Evolutionary conservation across 2,888 invertebrate genomes (phyloP), one percentile per base, ranked within the genome.

Genomic region (Pollenia amentaria): DNA sequence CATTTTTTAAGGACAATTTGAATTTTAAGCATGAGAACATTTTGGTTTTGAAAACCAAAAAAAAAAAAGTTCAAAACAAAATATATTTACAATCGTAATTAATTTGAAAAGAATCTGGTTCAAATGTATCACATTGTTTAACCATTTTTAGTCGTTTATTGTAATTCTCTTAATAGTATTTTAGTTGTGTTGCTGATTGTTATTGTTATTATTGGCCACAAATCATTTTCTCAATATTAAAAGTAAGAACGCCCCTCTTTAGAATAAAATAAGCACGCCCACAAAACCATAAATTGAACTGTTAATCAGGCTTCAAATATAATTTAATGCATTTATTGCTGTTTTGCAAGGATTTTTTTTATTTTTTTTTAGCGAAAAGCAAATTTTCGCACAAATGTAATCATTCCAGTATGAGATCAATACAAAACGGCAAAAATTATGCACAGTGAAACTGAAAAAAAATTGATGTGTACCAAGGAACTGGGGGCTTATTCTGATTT

Each of bases 261-360:
- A 88, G 87, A 87, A 88, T 88, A 85, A 88, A 88, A 85, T 88
- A 88, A 88, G 84, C 82, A 89, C 89, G 89, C 89, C 89, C 86
- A 87, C 89, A 84, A 89, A 84, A 85, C 87, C 89, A 89, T 89
- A 89, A 89, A 89, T 89, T 89, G 89, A 89, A 89, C 89, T 89
- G 89, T 89, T 89, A 89, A 89, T 89, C 89, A 88, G 84, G 87
- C 84, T 89, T 88, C 87, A 88, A 89, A 89, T 88, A 89, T 89
- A 89, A 89, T 89, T 89, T 89, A 89, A 88, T 76, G 87, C 85
- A 85, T 80, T 89, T 83, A 84, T 67, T 29, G 10, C 11, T n/a
- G 3, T n/a, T 67, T 29, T 29, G 29, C 29, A 29, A 29, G 29
- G 29, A 6, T 64, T 42, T 64, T 53, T 3, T 70, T 65, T 21